A percentile compares a stretch with the other conserved stretches of the same genome.
Conservation (phyloP, 2,888 invertebrate genomes). For the Nemotelus pantherinus region DNA sequence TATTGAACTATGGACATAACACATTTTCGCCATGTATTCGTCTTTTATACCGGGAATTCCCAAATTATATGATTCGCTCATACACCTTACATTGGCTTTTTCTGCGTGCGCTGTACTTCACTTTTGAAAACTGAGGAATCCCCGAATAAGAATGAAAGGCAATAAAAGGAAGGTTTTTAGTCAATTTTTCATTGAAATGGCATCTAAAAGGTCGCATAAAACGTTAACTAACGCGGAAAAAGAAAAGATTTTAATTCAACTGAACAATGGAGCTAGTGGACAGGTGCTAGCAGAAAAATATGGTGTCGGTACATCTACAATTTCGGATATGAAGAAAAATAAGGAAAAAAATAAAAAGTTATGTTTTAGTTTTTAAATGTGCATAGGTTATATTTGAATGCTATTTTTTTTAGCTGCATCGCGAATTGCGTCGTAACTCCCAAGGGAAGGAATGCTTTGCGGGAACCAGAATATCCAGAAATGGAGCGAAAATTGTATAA, state of each 20-base stretch:
- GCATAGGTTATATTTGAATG: conserved; percentile 12
- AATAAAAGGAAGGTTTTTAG: too few species aligned
- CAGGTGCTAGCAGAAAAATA: conserved; percentile 4
- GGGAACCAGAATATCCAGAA: conserved; percentile 15
- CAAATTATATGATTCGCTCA: too few species aligned
- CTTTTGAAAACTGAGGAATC: too few species aligned
- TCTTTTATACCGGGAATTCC: too few species aligned
- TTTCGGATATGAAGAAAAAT: conserved; percentile 14
- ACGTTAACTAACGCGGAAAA: neutral
- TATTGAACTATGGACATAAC: too few species aligned
- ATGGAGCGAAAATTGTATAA: neutral
- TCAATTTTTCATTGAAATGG: too few species aligned
- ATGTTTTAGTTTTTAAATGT: conserved; percentile 19
- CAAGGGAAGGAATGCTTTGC: neutral
- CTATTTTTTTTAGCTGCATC: conserved; percentile 18
- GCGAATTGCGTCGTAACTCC: conserved; percentile 2
- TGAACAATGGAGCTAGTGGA: neutral
- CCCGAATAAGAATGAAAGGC: too few species aligned
- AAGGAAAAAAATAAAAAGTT: neutral
- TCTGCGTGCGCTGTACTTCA: too few species aligned
- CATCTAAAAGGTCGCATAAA: too few species aligned
- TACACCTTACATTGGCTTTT: too few species aligned
- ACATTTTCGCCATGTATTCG: too few species aligned
- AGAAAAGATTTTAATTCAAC: conserved; percentile 6
- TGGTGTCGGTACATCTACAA: conserved; percentile 9